A percentile compares a stretch with the other conserved stretches of the same genome.
phyloP scores from a whole-genome alignment of 2,888 invertebrate species.

The Griposia aprilina region DNA sequence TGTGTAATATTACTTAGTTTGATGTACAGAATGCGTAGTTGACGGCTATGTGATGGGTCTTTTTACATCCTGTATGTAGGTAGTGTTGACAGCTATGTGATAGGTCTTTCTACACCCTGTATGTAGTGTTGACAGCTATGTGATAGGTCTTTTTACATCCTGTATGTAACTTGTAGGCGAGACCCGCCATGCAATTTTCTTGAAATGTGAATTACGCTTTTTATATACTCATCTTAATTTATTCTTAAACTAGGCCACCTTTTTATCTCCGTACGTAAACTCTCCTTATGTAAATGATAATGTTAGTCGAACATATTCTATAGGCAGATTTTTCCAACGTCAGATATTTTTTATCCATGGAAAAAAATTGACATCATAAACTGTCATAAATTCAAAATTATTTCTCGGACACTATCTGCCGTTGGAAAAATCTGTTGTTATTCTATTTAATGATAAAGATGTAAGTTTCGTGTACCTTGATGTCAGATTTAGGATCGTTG shows the following conservation, averaged over 20 bases:
- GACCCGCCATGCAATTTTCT: no score
- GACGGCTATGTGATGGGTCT: no score
- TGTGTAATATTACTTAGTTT: no score
- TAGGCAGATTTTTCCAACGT: no score
- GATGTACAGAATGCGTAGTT: no score
- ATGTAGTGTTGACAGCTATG: no score
- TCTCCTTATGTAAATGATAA: neutral
- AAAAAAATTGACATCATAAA: neutral
- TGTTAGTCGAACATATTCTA: no score
- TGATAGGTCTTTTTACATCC: no score
- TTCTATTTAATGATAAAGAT: no score
- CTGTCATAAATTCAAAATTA: neutral
- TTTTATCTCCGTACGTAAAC: neutral
- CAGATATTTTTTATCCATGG: neutral
- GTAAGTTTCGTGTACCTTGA: constrained; percentile 84
- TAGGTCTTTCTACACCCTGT: no score
- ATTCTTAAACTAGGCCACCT: neutral
- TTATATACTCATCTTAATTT: neutral
- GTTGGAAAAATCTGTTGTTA: neutral
- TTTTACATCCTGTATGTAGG: no score
- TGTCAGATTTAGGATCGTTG: constrained; percentile 91
- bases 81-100: no score
- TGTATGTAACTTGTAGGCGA: neutral
- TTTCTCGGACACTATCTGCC: neutral
- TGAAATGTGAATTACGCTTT: neutral